Conservation (phyloP, 2,888 invertebrate genomes). For the Parasteatoda lunata region DNA sequence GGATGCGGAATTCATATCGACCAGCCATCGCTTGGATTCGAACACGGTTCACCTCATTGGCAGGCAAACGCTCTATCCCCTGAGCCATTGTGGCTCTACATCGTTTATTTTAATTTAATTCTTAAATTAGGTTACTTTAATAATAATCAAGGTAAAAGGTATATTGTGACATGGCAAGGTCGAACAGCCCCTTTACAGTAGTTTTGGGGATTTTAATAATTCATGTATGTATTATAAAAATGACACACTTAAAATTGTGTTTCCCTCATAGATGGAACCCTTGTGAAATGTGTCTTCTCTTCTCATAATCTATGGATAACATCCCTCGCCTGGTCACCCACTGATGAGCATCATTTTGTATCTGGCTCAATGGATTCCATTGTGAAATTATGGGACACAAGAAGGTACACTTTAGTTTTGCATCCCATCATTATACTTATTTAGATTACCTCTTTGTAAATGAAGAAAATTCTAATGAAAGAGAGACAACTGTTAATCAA, state of each 20-base stretch:
- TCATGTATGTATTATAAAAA: background rate
- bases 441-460: too few relatives aligned
- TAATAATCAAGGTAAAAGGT: background rate
- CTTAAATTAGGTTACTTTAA: background rate
- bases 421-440: too few relatives aligned
- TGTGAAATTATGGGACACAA: slow-evolving; percentile 95
- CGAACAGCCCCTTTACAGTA: too few relatives aligned
- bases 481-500: too few relatives aligned
- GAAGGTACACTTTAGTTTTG: slow-evolving; percentile 80
- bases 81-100: too few relatives aligned
- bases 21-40: too few relatives aligned
- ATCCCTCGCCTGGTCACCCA: slow-evolving; percentile 89
- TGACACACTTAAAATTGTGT: background rate
- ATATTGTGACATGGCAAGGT: too few relatives aligned
- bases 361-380: slow-evolving; percentile 93
- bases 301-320: slow-evolving; percentile 95
- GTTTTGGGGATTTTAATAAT: background rate
- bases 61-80: too few relatives aligned
- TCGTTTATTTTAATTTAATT: too few relatives aligned
- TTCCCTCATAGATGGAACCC: slow-evolving; percentile 82
- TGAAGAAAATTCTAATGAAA: too few relatives aligned
- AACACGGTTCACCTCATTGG: too few relatives aligned
- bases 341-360: slow-evolving; percentile 87
- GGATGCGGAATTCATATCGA: too few relatives aligned
- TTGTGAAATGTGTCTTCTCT: slow-evolving; percentile 90